These are phyloP conservation scores for Prosopocoilus inquinatus DNA, from an alignment of 2,888 invertebrate species.

Conservation along the genomic window DNA sequence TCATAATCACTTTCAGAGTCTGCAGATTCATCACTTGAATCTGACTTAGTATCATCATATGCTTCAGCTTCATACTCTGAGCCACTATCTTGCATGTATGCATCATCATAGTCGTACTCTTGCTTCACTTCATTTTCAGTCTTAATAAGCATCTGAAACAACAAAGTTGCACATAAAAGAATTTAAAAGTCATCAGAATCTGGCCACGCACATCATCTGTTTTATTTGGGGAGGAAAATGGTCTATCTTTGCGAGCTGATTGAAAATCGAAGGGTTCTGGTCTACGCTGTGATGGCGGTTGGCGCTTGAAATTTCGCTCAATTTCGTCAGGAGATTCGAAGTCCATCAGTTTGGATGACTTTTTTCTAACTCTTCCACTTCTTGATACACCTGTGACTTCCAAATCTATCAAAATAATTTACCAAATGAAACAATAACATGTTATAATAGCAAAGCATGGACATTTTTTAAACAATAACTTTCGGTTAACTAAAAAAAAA, in stretches of 20 bases:
- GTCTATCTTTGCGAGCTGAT: constrained; percentile 23
- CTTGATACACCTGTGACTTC: constrained; percentile 86
- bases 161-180: neutral
- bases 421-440: neutral
- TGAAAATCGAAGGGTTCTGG: constrained; percentile 28
- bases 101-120: constrained; percentile 36
- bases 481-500: too few species aligned
- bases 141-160: constrained; percentile 14
- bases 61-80: constrained; percentile 48
- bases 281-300: constrained; percentile 46
- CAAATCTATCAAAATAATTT: constrained; percentile 55
- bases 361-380: constrained; percentile 88
- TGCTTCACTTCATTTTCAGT: constrained; percentile 23
- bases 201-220: constrained; percentile 30
- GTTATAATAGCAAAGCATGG: too few species aligned
- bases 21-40: constrained; percentile 53
- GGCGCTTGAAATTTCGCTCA: constrained; percentile 60
- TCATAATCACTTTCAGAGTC: constrained; percentile 40
- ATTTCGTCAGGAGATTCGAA: constrained; percentile 90
- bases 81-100: constrained; percentile 43
- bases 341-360: constrained; percentile 91
- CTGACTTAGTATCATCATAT: constrained; percentile 53
- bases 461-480: too few species aligned
- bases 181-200: neutral
- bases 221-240: constrained; percentile 26